Percentiles rank a stretch among this genome's conserved stretches.
Conservation (phyloP, 2,888 invertebrate genomes). For the Pedicia rivosa region DNA sequence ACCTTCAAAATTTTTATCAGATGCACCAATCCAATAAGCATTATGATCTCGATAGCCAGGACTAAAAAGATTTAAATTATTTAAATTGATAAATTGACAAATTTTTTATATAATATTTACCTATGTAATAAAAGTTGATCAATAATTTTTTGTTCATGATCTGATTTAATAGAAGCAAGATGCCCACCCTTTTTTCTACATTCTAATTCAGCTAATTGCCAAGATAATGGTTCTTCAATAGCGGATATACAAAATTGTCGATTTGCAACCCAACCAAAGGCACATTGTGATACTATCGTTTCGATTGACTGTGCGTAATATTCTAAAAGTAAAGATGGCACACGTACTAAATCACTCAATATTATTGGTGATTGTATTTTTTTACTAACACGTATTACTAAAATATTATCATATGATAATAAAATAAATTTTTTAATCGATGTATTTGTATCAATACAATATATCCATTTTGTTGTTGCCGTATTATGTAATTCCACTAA, state of each 20-base stretch:
- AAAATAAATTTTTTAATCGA: constrained; percentile 16
- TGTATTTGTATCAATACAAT: constrained; percentile 2
- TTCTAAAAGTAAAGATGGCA: constrained; percentile 41
- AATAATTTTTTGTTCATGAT: constrained; percentile 43
- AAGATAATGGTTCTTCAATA: constrained; percentile 39
- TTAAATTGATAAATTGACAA: background rate
- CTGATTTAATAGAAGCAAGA: constrained; percentile 46
- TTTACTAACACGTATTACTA: constrained; percentile 16
- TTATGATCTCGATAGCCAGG: constrained; percentile 50
- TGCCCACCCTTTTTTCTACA: constrained; percentile 49
- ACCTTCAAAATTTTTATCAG: constrained; percentile 58
- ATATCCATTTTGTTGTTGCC: background rate
- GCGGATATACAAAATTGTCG: constrained; percentile 49
- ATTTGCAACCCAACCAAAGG: constrained; percentile 52
- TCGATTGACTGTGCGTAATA: constrained; percentile 46
- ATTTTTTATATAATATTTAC: constrained; percentile 27
- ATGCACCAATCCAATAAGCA: constrained; percentile 70
- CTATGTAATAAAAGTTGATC: constrained; percentile 47
- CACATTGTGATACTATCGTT: constrained; percentile 46
- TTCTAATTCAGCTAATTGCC: constrained; percentile 51
- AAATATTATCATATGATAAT: constrained; percentile 19
- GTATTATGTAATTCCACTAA: no score
- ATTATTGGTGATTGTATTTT: background rate
- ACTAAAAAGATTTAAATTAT: constrained; percentile 30
- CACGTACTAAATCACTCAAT: constrained; percentile 9